Evolutionary conservation across 2,888 invertebrate genomes (phyloP), one percentile per base, ranked within the genome.

Genomic region (Drosophila nigricruria): DNA sequence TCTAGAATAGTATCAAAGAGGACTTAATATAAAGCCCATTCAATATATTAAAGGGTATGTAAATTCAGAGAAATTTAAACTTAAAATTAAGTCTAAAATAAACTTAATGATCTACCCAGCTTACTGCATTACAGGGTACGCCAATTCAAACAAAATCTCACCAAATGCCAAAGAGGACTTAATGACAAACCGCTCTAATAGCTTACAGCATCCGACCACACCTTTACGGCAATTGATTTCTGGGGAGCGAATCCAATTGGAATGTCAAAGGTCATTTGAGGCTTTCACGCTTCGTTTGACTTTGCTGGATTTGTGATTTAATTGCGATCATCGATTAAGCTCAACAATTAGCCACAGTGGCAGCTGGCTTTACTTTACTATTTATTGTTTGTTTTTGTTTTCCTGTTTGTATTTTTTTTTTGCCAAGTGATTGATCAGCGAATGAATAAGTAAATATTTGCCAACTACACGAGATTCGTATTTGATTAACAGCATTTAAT

Each of bases 401-500:
- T 43, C 16, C 1, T n/a, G n/a, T 40, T n/a, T 40, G 2, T 5
- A 0, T 12, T 12, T 20, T 32, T 20, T 70, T 63, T 56, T 40
- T 30, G 47, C 49, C 58, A 60, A 77, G 70, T 77, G 78, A 77
- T 77, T 77, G 56, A 73, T 32, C 57, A 27, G 45, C 50, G 45
- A 58, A 47, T 63, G 56, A 77, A 65, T 67, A 65, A 61, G 54
- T 70, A 62, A 58, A 56, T 60, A 49, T 65, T 79, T 53, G 67
- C 75, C 56, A 42, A 42, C 30, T 32, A 53, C 71, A 75, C 47
- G 34, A 18, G 36, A 73, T 71, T 62, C 56, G 63, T 27, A 83
- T 79, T 79, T 86, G 70, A 74, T 79, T 74, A 83, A 68, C 71
- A 36, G 57, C 77, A 63, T 71, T 78, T 61, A 66, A 77, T 78